Evolutionary conservation across 1,140 invertebrate species (phyloP).

Genomic region (Octopus sinensis): DNA sequence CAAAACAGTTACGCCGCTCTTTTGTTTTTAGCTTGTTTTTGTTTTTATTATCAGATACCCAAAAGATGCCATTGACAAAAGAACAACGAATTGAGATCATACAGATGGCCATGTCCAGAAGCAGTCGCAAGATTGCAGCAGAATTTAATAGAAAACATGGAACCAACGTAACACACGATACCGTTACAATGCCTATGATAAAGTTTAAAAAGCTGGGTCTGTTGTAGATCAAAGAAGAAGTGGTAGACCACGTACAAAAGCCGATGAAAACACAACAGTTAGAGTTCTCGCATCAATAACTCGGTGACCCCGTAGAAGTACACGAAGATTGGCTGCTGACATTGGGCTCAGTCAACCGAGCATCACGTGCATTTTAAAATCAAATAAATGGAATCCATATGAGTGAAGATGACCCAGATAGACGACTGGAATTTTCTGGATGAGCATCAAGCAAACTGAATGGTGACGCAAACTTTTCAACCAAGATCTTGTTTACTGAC

Average conservation of each 20-base stretch:
- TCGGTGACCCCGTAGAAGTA: not conserved
- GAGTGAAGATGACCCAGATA: not conserved
- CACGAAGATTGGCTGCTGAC: not conserved
- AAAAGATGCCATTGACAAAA: not conserved
- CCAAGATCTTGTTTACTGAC: too few species aligned
- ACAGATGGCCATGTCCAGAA: not conserved
- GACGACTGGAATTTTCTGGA: not conserved
- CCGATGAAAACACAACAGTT: not conserved
- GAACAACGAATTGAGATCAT: not conserved
- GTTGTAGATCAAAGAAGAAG: not conserved
- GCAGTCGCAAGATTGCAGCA: not conserved
- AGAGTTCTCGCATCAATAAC: not conserved
- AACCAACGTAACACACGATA: not conserved
- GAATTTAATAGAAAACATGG: not conserved
- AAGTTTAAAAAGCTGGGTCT: too few species aligned
- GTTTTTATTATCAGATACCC: not conserved
- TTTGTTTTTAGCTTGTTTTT: not conserved
- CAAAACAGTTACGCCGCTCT: too few species aligned
- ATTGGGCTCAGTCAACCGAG: not conserved
- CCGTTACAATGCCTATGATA: not conserved
- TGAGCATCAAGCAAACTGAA: not conserved
- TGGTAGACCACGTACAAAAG: not conserved
- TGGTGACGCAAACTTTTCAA: not conserved
- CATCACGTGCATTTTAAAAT: not conserved
- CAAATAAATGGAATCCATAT: not conserved